Conservation (phyloP, 2,888 invertebrate species). For the Alloplasta piceator region DNA sequence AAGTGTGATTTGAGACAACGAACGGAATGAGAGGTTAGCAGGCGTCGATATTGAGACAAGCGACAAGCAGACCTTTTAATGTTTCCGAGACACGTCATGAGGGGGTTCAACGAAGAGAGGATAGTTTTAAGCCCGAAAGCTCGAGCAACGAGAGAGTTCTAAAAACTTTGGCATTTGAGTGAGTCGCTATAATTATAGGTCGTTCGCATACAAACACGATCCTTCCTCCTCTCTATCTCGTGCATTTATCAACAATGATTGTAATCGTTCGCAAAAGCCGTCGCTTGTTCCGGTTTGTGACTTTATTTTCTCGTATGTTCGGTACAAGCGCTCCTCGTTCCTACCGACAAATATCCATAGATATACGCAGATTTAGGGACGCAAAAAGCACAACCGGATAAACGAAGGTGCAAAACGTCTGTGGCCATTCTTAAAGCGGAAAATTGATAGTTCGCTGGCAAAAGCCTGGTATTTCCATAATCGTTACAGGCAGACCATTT, state of each 20-base stretch:
- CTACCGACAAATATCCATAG: background rate
- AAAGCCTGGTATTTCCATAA: slow-evolving; percentile 5
- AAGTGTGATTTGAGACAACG: slow-evolving; percentile 8
- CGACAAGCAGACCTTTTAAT: slow-evolving; percentile 61
- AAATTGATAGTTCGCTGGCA: slow-evolving; percentile 4
- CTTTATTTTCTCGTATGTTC: slow-evolving; percentile 70
- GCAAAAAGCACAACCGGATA: background rate
- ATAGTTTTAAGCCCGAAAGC: background rate
- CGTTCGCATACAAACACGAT: slow-evolving; percentile 24
- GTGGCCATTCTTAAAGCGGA: background rate
- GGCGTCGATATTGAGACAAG: slow-evolving; percentile 19
- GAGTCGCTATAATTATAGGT: slow-evolving; percentile 74
- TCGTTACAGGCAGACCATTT: background rate
- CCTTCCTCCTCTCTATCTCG: slow-evolving; percentile 69
- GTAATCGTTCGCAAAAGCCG: background rate
- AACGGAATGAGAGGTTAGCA: background rate
- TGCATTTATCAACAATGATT: slow-evolving; percentile 74
- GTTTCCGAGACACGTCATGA: slow-evolving; percentile 57
- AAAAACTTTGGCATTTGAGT: slow-evolving; percentile 39
- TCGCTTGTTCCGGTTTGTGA: slow-evolving; percentile 67
- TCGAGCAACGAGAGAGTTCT: slow-evolving; percentile 16
- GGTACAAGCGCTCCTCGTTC: slow-evolving; percentile 1
- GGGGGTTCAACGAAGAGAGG: background rate
- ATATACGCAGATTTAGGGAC: background rate
- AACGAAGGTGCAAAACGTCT: background rate